Evolutionary conservation across 2,888 invertebrate genomes (phyloP), one percentile per base, ranked within the genome.

Genomic region (Cactoblastis cactorum): DNA sequence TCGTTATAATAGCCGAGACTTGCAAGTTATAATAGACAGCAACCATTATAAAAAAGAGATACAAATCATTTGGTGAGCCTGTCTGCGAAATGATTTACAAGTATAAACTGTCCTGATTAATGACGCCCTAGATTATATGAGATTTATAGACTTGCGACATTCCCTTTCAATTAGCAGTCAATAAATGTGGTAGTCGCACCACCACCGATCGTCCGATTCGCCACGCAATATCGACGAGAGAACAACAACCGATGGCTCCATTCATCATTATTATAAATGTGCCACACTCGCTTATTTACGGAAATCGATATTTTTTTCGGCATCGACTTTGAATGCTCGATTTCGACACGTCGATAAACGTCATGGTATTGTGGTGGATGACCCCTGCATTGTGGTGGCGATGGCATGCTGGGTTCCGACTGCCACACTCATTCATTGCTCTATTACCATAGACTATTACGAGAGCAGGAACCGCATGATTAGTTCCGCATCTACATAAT

Each of bases 181-280:
- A 83, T 86, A 80, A 76, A 72, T 74, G 74, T 74, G 65, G 71
- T 67, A 74, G 74, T 72, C 63, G 70, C 67, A 71, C 63, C 62
- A 66, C 68, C 77, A 77, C 71, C 83, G 82, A 78, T 77, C 76
- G 80, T 69, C 60, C 79, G 78, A 87, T 88, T 85, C 70, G 85
- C 74, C 72, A 82, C 84, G 88, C 82, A 76, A 81, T 83, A 85
- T 83, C 83, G 84, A 79, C 72, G 67, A 63, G 67, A 71, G 73
- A 69, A 71, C 76, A 78, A 76, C 82, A 77, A 63, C 78, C 81
- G 80, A 81, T 80, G 77, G 70, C 67, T 70, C 84, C 84, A 89
- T 89, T 88, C 88, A 89, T 88, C 89, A 87, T 85, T 88, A 88
- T 88, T 87, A 88, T 87, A 85, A 88, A 88, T 88, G 88, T 84